phyloP scores from a whole-genome alignment of 2,888 invertebrate species.

The Ochropleura leucogaster region DNA sequence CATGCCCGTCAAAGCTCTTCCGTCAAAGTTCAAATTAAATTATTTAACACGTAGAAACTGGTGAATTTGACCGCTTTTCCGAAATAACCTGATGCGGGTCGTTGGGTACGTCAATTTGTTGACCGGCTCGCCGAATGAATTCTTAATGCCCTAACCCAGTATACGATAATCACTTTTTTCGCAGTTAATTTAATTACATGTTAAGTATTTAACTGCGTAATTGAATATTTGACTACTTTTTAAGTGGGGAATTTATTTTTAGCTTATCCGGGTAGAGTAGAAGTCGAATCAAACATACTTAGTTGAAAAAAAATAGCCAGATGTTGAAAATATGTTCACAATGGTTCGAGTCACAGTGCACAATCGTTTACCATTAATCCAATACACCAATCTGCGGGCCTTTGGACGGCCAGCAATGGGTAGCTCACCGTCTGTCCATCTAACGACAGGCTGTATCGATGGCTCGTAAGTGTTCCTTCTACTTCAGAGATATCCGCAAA shows the following conservation, averaged over 20 bases:
- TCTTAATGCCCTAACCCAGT: conserved; percentile 36
- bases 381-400: too few relatives aligned
- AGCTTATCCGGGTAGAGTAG: not conserved
- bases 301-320: too few relatives aligned
- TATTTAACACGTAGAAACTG: conserved; percentile 20
- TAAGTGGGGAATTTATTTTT: not conserved
- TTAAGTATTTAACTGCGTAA: conserved; percentile 37
- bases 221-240: conserved; percentile 30
- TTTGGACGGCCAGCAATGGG: too few relatives aligned
- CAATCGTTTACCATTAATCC: too few relatives aligned
- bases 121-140: conserved; percentile 45
- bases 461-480: too few relatives aligned
- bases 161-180: conserved; percentile 50
- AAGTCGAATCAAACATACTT: too few relatives aligned
- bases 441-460: too few relatives aligned
- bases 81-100: conserved; percentile 38
- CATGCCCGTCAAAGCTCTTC: not conserved
- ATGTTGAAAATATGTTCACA: too few relatives aligned
- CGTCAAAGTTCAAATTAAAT: conserved; percentile 17
- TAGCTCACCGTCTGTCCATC: too few relatives aligned
- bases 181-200: conserved; percentile 51
- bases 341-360: too few relatives aligned
- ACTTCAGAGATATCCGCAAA: too few relatives aligned
- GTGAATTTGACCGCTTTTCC: conserved; percentile 15
- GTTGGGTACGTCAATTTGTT: conserved; percentile 28